Evolutionary conservation across 1,140 invertebrate genomes (phyloP).

Genomic region (Caenorhabditis remanei): DNA sequence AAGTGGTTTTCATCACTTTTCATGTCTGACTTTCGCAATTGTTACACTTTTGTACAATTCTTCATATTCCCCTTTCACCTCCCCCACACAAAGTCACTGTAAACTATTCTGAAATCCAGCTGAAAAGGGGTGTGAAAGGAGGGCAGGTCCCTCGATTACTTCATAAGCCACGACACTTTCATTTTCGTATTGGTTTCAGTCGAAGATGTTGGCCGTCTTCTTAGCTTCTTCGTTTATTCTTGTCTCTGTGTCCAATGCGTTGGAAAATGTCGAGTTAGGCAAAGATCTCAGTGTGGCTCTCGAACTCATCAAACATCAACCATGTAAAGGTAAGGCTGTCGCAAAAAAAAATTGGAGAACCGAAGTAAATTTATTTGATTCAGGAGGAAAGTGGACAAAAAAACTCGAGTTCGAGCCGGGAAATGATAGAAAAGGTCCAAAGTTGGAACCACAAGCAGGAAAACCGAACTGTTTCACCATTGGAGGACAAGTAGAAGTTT

Average conservation of each 20-base stretch:
- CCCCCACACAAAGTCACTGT: background rate
- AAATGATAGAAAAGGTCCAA: slow-evolving; percentile 72
- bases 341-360: background rate
- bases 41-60: slow-evolving; percentile 53
- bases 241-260: background rate
- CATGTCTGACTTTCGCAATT: slow-evolving; percentile 18
- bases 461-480: slow-evolving; percentile 73
- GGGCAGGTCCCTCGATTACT: slow-evolving; percentile 28
- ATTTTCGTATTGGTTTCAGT: slow-evolving; percentile 34
- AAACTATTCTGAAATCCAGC: slow-evolving; percentile 52
- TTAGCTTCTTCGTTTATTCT: slow-evolving; percentile 12
- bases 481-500: slow-evolving; percentile 74
- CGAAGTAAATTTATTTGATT: slow-evolving; percentile 54
- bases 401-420: slow-evolving; percentile 77
- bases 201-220: slow-evolving; percentile 9
- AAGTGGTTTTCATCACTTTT: slow-evolving; percentile 40
- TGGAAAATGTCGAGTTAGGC: slow-evolving; percentile 67
- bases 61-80: slow-evolving; percentile 13
- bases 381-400: slow-evolving; percentile 73
- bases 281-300: slow-evolving; percentile 74
- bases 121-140: slow-evolving; percentile 53
- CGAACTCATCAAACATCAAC: slow-evolving; percentile 76
- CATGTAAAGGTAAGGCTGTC: slow-evolving; percentile 69
- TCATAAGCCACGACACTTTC: slow-evolving; percentile 49
- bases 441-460: slow-evolving; percentile 64